phyloP scores from a whole-genome alignment of 2,888 invertebrate species.

The Troilus luridus region DNA sequence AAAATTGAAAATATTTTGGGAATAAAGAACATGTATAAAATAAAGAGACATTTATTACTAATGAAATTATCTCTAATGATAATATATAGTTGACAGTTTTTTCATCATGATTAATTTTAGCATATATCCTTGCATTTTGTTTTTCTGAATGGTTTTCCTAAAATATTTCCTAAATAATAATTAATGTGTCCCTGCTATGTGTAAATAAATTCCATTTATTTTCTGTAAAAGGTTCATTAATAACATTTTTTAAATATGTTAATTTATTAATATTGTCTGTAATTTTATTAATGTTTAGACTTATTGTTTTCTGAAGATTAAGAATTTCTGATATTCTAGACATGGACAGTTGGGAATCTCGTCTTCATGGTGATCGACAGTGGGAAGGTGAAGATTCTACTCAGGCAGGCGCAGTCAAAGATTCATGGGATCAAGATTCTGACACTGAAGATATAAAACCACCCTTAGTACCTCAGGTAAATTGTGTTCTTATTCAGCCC shows the following conservation, averaged over 20 bases:
- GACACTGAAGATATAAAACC: conserved; percentile 59
- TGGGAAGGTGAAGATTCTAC: conserved; percentile 63
- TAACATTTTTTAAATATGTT: too few relatives aligned
- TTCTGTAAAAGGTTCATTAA: too few relatives aligned
- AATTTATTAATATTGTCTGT: too few relatives aligned
- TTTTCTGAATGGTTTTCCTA: neutral
- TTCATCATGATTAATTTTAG: neutral
- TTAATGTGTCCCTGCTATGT: too few relatives aligned
- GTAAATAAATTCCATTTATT: neutral
- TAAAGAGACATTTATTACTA: too few relatives aligned
- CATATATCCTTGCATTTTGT: neutral
- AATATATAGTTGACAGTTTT: too few relatives aligned
- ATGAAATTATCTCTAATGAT: too few relatives aligned
- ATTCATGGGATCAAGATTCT: conserved; percentile 63
- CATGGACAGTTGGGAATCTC: conserved; percentile 58
- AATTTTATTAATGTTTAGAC: too few relatives aligned
- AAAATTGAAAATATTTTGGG: too few relatives aligned
- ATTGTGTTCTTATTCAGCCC: neutral
- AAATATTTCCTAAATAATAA: too few relatives aligned
- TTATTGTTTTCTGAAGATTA: too few relatives aligned
- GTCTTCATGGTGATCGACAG: conserved; percentile 53
- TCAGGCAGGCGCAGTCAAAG: conserved; percentile 61
- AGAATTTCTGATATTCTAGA: neutral
- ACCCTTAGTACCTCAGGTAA: conserved; percentile 45
- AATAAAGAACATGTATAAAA: too few relatives aligned